Conservation (phyloP, 2,113 vertebrate genomes). For the Pyrgilauda ruficollis region DNA sequence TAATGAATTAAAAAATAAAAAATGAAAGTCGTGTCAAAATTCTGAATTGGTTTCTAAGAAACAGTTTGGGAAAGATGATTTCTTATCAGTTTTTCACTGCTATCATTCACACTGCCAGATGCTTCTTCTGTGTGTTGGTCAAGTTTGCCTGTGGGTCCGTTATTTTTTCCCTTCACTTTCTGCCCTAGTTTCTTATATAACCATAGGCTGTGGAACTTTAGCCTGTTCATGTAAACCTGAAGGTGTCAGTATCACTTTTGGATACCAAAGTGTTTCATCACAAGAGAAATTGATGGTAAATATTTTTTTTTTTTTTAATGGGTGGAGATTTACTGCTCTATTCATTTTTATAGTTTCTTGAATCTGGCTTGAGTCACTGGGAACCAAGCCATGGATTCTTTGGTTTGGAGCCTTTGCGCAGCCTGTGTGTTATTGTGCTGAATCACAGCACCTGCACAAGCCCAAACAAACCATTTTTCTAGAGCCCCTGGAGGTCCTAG, state of each 20-base stretch:
- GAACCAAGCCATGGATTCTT: background rate
- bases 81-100: background rate
- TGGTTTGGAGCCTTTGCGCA: background rate
- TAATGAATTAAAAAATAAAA: background rate
- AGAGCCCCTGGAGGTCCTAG: background rate
- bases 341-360: constrained; percentile 40
- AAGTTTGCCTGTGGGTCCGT: background rate
- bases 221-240: background rate
- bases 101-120: background rate
- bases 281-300: constrained; percentile 24
- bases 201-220: background rate
- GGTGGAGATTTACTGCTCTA: background rate
- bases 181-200: constrained; percentile 8
- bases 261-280: background rate
- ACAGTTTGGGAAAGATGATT: background rate
- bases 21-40: background rate
- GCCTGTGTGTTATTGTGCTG: background rate
- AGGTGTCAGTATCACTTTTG: background rate
- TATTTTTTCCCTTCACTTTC: background rate
- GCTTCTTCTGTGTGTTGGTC: background rate
- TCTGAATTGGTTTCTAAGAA: background rate
- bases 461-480: background rate
- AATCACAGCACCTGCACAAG: constrained; percentile 36
- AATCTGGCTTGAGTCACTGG: constrained; percentile 15
- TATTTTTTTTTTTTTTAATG: background rate